A percentile compares a stretch with the other conserved stretches of the same genome.
These are phyloP conservation scores for Homarus gammarus DNA, from an alignment of 2,888 invertebrate genomes.

Conservation along the genomic window DNA sequence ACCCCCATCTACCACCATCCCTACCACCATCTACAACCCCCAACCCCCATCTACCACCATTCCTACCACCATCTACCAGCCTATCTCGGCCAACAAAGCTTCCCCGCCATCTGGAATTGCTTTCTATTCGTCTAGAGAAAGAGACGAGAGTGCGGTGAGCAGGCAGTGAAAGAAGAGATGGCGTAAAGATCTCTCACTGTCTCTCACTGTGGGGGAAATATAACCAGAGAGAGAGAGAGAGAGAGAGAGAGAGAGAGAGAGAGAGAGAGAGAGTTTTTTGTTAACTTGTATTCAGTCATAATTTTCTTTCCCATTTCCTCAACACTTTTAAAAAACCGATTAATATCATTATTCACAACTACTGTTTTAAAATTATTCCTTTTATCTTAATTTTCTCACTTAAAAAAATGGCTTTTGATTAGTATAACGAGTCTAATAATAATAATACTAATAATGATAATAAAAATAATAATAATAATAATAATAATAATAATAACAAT, in stretches of 20 bases:
- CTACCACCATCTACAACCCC: constrained; percentile 2
- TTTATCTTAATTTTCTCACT: too few species aligned
- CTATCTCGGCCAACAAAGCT: neutral
- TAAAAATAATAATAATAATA: too few species aligned
- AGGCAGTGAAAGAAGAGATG: constrained; percentile 5
- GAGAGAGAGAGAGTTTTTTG: neutral
- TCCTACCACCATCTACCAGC: neutral
- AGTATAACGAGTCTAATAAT: too few species aligned
- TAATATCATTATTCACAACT: too few species aligned
- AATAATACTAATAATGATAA: too few species aligned
- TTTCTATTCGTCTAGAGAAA: constrained; percentile 8
- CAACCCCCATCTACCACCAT: neutral
- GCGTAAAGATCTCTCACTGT: neutral
- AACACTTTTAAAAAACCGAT: too few species aligned
- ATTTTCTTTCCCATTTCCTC: too few species aligned
- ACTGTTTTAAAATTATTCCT: too few species aligned
- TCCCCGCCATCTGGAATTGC: constrained; percentile 4
- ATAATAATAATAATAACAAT: too few species aligned
- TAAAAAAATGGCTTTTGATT: too few species aligned
- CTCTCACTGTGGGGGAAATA: neutral
- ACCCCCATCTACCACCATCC: too few species aligned
- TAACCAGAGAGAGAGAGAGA: neutral
- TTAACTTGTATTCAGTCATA: too few species aligned
- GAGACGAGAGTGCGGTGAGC: neutral
- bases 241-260: neutral